These are phyloP conservation scores for Danio kyathit DNA, from an alignment of 2,797 vertebrate genomes.

Conservation along the genomic window DNA sequence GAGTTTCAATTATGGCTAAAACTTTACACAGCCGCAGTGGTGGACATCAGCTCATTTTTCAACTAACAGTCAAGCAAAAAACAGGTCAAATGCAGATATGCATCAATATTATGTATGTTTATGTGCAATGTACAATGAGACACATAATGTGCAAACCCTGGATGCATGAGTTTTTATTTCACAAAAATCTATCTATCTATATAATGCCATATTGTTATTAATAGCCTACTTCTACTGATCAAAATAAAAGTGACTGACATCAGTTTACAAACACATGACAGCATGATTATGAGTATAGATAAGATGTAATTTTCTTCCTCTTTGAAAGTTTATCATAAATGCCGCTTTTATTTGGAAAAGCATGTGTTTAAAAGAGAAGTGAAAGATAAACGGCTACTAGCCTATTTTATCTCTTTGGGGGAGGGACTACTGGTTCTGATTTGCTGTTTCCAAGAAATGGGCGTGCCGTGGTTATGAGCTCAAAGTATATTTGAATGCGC, in stretches of 20 bases:
- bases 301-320: background rate
- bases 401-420: background rate
- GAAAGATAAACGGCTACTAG: background rate
- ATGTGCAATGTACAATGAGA: background rate
- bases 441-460: constrained; percentile 46
- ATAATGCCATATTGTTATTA: no score
- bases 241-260: no score
- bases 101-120: background rate
- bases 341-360: background rate
- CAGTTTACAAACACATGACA: no score
- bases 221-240: no score
- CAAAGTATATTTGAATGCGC: background rate
- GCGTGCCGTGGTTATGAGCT: background rate
- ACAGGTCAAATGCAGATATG: background rate
- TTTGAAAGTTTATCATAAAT: background rate
- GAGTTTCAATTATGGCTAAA: constrained; percentile 13
- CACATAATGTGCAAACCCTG: background rate
- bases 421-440: background rate
- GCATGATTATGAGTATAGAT: background rate
- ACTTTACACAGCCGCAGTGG: background rate
- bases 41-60: no score
- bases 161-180: background rate
- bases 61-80: background rate
- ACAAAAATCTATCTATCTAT: no score
- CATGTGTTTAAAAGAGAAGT: background rate